phyloP scores from a whole-genome alignment of 2,888 invertebrate species.

The Morinoia aosen region DNA sequence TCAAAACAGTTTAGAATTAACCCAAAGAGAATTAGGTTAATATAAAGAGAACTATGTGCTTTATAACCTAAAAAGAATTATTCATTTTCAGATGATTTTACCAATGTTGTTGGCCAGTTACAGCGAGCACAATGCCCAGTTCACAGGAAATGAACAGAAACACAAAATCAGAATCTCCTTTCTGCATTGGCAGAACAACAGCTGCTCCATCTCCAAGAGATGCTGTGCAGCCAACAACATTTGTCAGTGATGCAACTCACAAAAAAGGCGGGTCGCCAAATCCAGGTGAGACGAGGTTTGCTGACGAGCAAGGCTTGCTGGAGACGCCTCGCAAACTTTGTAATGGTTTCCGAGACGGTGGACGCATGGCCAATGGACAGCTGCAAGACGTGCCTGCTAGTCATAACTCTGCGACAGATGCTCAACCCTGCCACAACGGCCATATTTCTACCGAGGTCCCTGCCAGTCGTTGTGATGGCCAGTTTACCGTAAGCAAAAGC shows the following conservation, averaged over 20 bases:
- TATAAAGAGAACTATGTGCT: too few relatives aligned
- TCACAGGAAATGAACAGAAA: background rate
- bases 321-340: background rate
- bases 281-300: background rate
- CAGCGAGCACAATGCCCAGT: background rate
- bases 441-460: background rate
- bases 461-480: background rate
- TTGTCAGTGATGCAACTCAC: background rate
- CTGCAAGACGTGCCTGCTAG: background rate
- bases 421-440: background rate
- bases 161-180: background rate
- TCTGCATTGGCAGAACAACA: background rate
- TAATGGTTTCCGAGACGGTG: background rate
- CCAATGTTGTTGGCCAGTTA: background rate
- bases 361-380: background rate
- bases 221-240: background rate
- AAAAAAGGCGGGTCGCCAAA: background rate
- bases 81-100: background rate
- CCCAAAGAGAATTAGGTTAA: too few relatives aligned
- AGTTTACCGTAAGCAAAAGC: background rate
- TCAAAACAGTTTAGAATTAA: too few relatives aligned
- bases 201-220: background rate
- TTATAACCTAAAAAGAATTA: background rate
- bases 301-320: background rate
- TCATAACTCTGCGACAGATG: background rate